phyloP scores from a whole-genome alignment of 35 echinoderm and acorn worm species.

The Anneissia japonica region DNA sequence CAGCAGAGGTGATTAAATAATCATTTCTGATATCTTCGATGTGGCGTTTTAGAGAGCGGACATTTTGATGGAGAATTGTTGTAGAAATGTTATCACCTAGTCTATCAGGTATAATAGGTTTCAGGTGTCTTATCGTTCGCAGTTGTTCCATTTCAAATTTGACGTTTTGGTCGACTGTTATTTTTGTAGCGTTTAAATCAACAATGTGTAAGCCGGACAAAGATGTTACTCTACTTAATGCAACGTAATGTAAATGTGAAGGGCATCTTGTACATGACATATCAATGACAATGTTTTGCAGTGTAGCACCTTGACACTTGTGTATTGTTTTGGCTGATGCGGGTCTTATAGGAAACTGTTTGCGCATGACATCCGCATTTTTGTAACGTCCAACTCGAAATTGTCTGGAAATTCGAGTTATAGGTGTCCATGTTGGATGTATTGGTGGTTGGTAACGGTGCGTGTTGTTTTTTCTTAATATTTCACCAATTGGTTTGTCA shows the following conservation, averaged over 20 bases:
- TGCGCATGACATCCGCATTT: constrained; percentile 16
- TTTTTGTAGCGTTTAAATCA: not conserved
- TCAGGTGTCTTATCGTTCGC: not conserved
- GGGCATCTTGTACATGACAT: constrained; percentile 5
- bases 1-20: not conserved
- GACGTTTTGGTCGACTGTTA: not conserved
- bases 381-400: constrained; percentile 29
- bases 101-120: not conserved
- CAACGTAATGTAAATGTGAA: constrained; percentile 18
- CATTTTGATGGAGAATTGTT: not conserved
- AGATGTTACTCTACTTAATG: constrained; percentile 17
- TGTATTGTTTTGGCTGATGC: constrained; percentile 33
- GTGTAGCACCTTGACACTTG: constrained; percentile 45
- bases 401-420: constrained; percentile 2
- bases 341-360: constrained; percentile 41
- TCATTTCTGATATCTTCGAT: not conserved
- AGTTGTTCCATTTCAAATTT: constrained; percentile 16
- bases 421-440: constrained; percentile 3
- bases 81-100: not conserved
- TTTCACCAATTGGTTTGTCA: constrained; percentile 17
- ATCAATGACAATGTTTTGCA: constrained; percentile 21
- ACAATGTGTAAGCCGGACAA: constrained; percentile 14
- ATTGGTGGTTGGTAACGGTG: not conserved
- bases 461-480: not conserved
- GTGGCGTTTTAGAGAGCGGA: not conserved